Percentiles rank a stretch among this genome's conserved stretches.
phyloP scores from a whole-genome alignment of 2,113 vertebrate genomes.

The Himantopus leucocephalus region DNA sequence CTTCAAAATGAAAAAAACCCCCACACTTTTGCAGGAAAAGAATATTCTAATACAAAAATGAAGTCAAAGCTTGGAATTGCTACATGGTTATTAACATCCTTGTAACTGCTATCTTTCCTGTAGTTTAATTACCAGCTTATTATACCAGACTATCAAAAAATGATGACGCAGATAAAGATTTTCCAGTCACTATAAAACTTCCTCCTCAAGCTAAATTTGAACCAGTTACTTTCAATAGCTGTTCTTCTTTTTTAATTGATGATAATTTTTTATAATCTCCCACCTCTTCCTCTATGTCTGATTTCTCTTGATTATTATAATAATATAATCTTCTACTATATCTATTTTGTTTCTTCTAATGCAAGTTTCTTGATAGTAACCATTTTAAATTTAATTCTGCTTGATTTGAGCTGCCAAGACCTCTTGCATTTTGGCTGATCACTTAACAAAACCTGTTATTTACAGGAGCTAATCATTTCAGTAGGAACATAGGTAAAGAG shows the following conservation, averaged over 20 bases:
- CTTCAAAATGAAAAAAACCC: neutral
- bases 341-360: neutral
- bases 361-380: neutral
- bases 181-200: neutral
- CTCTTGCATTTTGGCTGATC: neutral
- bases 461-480: neutral
- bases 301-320: conserved; percentile 9
- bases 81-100: neutral
- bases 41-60: neutral
- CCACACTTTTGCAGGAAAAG: neutral
- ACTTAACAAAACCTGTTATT: neutral
- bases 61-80: neutral
- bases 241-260: neutral
- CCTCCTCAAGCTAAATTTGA: neutral
- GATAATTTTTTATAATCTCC: neutral
- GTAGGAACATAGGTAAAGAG: neutral
- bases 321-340: neutral
- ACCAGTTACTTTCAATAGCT: neutral
- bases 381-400: neutral
- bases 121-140: neutral
- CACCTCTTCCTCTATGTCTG: neutral
- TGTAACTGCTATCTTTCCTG: neutral
- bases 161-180: neutral
- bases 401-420: neutral
- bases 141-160: neutral